These are phyloP conservation scores for Odocoileus virginianus DNA, from an alignment of 2,113 vertebrate genomes.

Conservation along the genomic window DNA sequence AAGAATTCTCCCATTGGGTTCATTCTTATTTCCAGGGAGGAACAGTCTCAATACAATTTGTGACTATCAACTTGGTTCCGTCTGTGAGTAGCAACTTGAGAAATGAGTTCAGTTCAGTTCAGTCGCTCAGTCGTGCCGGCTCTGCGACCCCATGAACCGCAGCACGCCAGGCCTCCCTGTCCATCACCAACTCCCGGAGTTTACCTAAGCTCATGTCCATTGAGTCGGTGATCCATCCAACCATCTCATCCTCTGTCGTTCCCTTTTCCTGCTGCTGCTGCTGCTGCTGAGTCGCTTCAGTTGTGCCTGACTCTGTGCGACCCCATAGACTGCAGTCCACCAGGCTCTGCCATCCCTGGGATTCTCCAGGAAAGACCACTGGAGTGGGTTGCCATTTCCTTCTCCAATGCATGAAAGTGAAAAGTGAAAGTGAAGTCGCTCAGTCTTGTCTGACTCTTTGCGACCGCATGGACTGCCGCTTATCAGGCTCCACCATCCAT, in stretches of 20 bases:
- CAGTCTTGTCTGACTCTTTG: neutral
- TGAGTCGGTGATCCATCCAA: fast-evolving
- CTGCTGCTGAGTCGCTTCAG: neutral
- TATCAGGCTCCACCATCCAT: neutral
- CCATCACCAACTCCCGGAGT: neutral
- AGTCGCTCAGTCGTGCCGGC: fast-evolving
- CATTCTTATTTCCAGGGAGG: neutral
- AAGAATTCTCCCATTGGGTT: neutral
- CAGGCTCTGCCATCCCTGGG: neutral
- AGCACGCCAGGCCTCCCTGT: neutral
- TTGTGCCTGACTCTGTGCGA: fast-evolving
- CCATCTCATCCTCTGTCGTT: neutral
- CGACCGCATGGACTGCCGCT: neutral
- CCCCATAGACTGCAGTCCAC: neutral
- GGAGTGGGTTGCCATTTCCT: neutral
- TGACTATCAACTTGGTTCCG: neutral
- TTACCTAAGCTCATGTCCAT: neutral
- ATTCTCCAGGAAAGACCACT: neutral
- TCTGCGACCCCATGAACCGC: neutral
- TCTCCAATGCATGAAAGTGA: neutral
- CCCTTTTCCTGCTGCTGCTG: neutral
- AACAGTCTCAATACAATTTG: neutral
- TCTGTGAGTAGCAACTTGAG: neutral
- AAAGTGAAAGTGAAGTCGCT: neutral
- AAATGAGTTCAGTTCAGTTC: neutral